These are phyloP conservation scores for Sibirionetta formosa DNA, from an alignment of 2,797 vertebrate genomes.

Conservation along the genomic window DNA sequence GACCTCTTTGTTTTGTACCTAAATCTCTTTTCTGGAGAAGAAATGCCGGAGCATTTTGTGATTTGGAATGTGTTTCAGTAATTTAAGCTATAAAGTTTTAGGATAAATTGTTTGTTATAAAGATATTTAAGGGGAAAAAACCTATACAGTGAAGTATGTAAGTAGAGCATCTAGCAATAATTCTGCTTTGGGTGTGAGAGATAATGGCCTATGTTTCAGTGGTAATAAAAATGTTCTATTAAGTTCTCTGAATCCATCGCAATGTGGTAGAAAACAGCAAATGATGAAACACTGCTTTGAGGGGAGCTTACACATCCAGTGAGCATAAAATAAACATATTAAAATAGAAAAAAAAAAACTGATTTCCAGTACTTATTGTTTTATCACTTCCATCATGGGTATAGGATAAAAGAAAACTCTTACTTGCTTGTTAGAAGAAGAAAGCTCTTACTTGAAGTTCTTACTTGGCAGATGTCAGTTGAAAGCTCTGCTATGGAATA, in stretches of 20 bases:
- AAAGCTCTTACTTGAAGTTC: conserved; percentile 85
- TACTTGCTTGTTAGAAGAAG: conserved; percentile 86
- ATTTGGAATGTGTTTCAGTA: conserved; percentile 16
- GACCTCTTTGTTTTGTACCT: conserved; percentile 7
- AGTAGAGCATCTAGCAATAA: conserved; percentile 51
- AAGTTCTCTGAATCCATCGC: conserved; percentile 61
- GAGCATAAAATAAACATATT: conserved; percentile 82
- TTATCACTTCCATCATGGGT: conserved; percentile 85
- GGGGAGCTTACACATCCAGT: conserved; percentile 68
- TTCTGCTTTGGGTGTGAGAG: conserved; percentile 31
- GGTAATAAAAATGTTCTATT: conserved; percentile 60
- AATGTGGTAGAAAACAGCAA: conserved; percentile 45
- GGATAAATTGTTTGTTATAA: conserved; percentile 42
- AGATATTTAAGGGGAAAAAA: neutral
- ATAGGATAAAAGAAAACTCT: conserved; percentile 90
- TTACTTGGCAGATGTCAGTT: conserved; percentile 88
- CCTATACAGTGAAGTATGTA: neutral
- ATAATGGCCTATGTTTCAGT: conserved; percentile 38
- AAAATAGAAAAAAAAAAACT: neutral
- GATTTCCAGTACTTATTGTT: conserved; percentile 82
- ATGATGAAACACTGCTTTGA: conserved; percentile 64
- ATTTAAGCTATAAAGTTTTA: conserved; percentile 13
- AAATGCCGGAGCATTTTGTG: neutral
- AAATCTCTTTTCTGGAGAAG: neutral
- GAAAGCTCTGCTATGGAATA: conserved; percentile 86